Base-by-base conservation (phyloP, 2,888 invertebrate genomes). In the Camptogramma bilineatum region DNA sequence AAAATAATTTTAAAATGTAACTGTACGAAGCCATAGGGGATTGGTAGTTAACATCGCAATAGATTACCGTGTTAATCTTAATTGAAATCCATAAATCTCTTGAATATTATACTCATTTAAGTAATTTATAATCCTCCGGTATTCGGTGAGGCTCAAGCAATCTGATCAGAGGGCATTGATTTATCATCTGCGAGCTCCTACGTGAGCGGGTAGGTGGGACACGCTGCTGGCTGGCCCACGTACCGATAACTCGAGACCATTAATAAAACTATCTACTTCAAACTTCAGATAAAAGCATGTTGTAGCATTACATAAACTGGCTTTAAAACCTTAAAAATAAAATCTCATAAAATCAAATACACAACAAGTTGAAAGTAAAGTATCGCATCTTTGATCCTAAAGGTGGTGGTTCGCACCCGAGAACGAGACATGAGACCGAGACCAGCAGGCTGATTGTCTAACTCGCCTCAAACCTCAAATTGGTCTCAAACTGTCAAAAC, bases 11-110 rank as follows among this genome's bases (percentile, higher is more conserved):
- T 8, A 28, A 28, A 28, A 28, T 28, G 4, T 28, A 28, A 28
- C 28, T 28, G 28, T 17, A 44, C 21, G 34, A 24, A 46, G 51
- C 46, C 47, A 0, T 10, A 17, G 34, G 34, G 9, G 19, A 5
- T 10, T 28, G 31, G 18, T 21, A 51, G 55, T 19, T 21, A 31
- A 7, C 19, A 48, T 46, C 31, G 54, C 46, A 31, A 34, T 47
- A 56, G 34, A 51, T 62, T 51, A 56, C 17, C 44, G 34, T n/a
- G 39, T 31, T 62, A 62, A 62, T 62, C 52, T 62, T 46, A 56
- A 56, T 62, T 46, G 62, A 56, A 62, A 46, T 52, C 46, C 51
- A 55, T 62, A 62, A 51, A 62, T 56, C 62, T 50, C 28, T 16
- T 19, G 28, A 55, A 51, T 56, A 55, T 44, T 44, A 46, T 55